phyloP scores from a whole-genome alignment of 1,140 invertebrate genomes.

The Rhizoglyphus robini region DNA sequence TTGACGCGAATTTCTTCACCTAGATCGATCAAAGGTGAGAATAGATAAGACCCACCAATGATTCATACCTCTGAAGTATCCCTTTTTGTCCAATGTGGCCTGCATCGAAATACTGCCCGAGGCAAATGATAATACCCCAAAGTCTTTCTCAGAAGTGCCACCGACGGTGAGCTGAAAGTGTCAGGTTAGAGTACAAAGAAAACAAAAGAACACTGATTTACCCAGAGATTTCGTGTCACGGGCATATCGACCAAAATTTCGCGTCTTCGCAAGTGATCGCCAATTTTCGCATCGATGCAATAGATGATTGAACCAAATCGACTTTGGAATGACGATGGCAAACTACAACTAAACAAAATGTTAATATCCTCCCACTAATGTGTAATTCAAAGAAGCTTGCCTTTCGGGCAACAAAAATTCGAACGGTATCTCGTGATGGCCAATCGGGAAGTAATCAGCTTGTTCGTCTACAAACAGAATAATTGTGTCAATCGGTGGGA shows the following conservation, averaged over 20 bases:
- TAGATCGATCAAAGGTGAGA: neutral
- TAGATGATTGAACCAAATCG: constrained; percentile 9
- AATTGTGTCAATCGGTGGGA: neutral
- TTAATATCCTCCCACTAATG: neutral
- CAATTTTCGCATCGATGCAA: neutral
- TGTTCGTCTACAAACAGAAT: neutral
- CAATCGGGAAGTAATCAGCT: neutral
- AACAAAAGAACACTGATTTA: neutral
- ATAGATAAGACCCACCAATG: neutral
- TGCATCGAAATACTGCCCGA: constrained; percentile 7
- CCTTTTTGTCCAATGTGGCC: constrained; percentile 5
- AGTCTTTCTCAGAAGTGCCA: constrained; percentile 15
- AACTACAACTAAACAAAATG: neutral
- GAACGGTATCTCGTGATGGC: constrained; percentile 14
- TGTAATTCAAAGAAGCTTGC: neutral
- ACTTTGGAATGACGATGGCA: constrained; percentile 16
- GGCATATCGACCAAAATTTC: constrained; percentile 10
- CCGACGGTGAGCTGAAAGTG: constrained; percentile 9
- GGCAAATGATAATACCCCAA: constrained; percentile 11
- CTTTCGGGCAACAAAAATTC: constrained; percentile 10
- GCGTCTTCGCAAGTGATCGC: neutral
- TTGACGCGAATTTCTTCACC: neutral
- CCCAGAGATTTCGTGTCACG: neutral
- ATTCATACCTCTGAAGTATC: constrained; percentile 4
- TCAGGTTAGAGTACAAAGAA: too few species aligned